Conservation (phyloP, 2,888 invertebrate genomes). For the Campoplex capitator region DNA sequence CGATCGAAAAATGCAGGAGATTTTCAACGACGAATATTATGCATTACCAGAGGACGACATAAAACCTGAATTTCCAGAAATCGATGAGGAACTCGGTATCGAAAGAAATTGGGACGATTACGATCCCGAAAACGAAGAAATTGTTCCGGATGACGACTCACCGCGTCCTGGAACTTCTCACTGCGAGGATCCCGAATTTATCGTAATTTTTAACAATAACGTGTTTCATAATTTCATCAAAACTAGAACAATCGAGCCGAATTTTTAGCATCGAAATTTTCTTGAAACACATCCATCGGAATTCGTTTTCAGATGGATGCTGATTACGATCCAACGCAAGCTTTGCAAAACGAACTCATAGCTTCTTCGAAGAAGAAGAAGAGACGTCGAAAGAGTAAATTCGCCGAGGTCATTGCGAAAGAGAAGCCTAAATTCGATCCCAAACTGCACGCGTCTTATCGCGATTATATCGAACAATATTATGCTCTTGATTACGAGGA, state of each 20-base stretch:
- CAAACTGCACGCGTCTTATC: constrained; percentile 89
- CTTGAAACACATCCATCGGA: neutral
- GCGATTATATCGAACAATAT: constrained; percentile 97
- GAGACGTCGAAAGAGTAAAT: constrained; percentile 89
- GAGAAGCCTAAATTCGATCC: constrained; percentile 96
- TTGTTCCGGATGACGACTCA: constrained; percentile 76
- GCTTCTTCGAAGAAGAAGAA: constrained; percentile 88
- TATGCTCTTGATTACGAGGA: constrained; percentile 98
- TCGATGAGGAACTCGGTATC: constrained; percentile 90
- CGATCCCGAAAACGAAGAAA: constrained; percentile 84
- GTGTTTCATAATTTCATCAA: constrained; percentile 21
- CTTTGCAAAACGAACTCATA: constrained; percentile 86
- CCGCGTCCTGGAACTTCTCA: constrained; percentile 85
- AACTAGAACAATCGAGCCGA: neutral
- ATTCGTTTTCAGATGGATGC: constrained; percentile 91
- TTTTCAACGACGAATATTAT: constrained; percentile 96
- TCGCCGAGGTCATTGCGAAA: constrained; percentile 89
- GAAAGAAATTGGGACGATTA: constrained; percentile 89
- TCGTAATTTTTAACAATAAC: constrained; percentile 85
- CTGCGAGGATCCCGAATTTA: constrained; percentile 93
- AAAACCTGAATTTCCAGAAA: constrained; percentile 94
- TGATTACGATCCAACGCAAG: constrained; percentile 89
- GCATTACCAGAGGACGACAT: constrained; percentile 87
- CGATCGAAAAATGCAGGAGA: constrained; percentile 93
- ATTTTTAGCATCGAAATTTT: neutral